A percentile compares a stretch with the other conserved stretches of the same genome.
phyloP scores from a whole-genome alignment of 2,888 invertebrate genomes.

The Galerucella calmariensis region DNA sequence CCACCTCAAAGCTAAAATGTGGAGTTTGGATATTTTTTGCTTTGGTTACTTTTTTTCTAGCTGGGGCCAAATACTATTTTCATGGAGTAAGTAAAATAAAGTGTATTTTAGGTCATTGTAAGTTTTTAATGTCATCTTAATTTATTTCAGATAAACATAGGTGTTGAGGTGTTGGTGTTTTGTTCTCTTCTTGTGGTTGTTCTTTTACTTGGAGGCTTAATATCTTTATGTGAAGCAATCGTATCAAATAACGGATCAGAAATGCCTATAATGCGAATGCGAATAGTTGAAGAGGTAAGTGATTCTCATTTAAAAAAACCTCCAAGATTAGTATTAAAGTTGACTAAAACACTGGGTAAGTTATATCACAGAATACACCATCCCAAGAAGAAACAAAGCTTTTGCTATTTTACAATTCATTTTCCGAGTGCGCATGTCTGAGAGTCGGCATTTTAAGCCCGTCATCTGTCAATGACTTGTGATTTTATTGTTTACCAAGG shows the following conservation, averaged over 20 bases:
- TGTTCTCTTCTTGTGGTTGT: constrained; percentile 73
- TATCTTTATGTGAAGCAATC: constrained; percentile 68
- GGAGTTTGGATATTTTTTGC: constrained; percentile 80
- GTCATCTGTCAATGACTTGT: too few relatives aligned
- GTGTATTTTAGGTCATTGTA: background rate
- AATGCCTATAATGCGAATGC: constrained; percentile 43
- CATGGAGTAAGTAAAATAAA: constrained; percentile 56
- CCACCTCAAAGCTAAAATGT: constrained; percentile 73
- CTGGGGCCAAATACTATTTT: constrained; percentile 79
- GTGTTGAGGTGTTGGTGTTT: constrained; percentile 58
- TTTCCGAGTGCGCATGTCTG: too few relatives aligned
- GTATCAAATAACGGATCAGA: constrained; percentile 55
- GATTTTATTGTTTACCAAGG: too few relatives aligned
- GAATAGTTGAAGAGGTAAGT: constrained; percentile 41
- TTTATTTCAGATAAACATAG: constrained; percentile 53
- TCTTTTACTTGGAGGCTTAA: constrained; percentile 73
- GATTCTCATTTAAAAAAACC: background rate
- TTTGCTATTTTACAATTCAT: too few relatives aligned
- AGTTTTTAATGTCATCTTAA: constrained; percentile 16
- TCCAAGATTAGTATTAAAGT: too few relatives aligned
- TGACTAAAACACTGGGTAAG: too few relatives aligned
- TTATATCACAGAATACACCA: too few relatives aligned
- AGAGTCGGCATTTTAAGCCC: too few relatives aligned
- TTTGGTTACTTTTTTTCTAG: constrained; percentile 76
- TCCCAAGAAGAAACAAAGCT: too few relatives aligned